Evolutionary conservation across 2,888 invertebrate species (phyloP).

Genomic region (Euzophera pinguis): DNA sequence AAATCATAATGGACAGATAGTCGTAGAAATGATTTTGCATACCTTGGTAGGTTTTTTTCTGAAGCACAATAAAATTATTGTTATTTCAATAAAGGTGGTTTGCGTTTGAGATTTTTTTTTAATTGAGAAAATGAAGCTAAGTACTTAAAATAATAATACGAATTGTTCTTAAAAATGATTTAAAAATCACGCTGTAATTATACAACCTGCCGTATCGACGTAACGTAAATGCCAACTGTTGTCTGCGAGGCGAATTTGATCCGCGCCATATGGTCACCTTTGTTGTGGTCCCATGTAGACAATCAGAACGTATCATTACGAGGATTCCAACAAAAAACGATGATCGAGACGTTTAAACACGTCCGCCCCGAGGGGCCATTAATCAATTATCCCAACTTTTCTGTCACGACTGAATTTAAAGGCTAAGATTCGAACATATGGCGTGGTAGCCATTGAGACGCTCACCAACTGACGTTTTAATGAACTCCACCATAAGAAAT

Average conservation of each 20-base stretch:
- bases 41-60: no score
- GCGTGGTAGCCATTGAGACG: conserved; percentile 49
- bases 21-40: no score
- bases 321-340: conserved; percentile 65
- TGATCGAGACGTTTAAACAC: conserved; percentile 66
- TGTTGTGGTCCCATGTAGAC: conserved; percentile 52
- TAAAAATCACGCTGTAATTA: conserved; percentile 6
- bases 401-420: conserved; percentile 69
- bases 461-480: conserved; percentile 74
- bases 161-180: not conserved
- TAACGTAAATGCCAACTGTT: conserved; percentile 42
- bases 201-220: conserved; percentile 20
- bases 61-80: no score
- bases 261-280: conserved; percentile 64
- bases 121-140: no score
- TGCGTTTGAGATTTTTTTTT: no score
- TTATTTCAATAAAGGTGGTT: no score
- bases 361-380: conserved; percentile 68
- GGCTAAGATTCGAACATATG: conserved; percentile 63
- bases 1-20: no score
- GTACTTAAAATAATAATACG: no score
- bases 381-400: conserved; percentile 72
- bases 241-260: conserved; percentile 55
- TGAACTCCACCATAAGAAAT: conserved; percentile 57
- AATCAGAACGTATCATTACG: conserved; percentile 75